phyloP scores from a whole-genome alignment of 2,113 vertebrate genomes.

The Percina caprodes region DNA sequence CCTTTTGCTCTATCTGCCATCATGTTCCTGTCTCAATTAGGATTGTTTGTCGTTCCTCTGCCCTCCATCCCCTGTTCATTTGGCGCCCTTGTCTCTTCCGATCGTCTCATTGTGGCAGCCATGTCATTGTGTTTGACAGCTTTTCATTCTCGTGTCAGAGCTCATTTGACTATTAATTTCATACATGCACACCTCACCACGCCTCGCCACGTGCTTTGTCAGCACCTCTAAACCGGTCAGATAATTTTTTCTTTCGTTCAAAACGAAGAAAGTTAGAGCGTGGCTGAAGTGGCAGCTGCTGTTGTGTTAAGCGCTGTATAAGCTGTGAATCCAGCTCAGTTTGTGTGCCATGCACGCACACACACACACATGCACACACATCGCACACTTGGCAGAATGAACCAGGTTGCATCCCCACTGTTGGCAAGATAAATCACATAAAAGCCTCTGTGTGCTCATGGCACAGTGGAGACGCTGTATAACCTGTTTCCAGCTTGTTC shows the following conservation, averaged over 20 bases:
- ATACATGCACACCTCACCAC: constrained; percentile 41
- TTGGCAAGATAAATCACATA: constrained; percentile 51
- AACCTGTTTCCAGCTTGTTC: constrained; percentile 33
- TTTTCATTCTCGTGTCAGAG: constrained; percentile 96
- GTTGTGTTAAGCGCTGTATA: constrained; percentile 9
- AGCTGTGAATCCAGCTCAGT: constrained; percentile 30
- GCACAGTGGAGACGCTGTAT: constrained; percentile 24
- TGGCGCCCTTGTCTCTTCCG: constrained; percentile 25
- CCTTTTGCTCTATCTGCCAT: constrained; percentile 53
- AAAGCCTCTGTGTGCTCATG: constrained; percentile 48
- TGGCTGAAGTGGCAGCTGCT: constrained; percentile 12
- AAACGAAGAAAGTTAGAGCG: constrained; percentile 6
- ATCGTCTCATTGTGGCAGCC: constrained; percentile 74
- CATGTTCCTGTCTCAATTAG: constrained; percentile 75
- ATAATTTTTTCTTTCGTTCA: constrained; percentile 12
- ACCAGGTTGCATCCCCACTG: constrained; percentile 35
- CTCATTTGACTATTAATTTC: constrained; percentile 80
- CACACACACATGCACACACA: constrained; percentile 1
- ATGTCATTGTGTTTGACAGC: constrained; percentile 96
- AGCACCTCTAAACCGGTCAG: background rate
- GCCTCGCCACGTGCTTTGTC: background rate
- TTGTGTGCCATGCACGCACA: constrained; percentile 4
- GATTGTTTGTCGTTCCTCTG: constrained; percentile 63
- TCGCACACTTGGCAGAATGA: constrained; percentile 45
- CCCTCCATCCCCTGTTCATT: constrained; percentile 61